Conservation (phyloP, 1,140 invertebrate genomes). For the Pachyrhynchus sulphureomaculatus region DNA sequence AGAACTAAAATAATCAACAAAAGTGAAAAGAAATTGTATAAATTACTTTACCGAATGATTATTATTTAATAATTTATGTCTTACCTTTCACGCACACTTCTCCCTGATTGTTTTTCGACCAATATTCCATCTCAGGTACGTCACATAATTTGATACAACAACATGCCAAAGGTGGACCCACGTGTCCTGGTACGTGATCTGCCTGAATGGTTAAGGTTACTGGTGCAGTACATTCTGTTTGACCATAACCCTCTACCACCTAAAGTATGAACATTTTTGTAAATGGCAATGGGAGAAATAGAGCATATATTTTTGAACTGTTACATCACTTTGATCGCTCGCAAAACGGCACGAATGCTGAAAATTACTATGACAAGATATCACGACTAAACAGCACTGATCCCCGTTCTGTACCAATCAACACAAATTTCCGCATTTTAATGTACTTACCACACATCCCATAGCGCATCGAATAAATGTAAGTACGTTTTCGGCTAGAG, state of each 20-base stretch:
- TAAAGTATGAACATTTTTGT: slow-evolving; percentile 51
- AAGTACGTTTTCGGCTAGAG: slow-evolving; percentile 88
- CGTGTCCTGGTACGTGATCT: slow-evolving; percentile 86
- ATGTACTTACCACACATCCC: slow-evolving; percentile 84
- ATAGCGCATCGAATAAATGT: slow-evolving; percentile 92
- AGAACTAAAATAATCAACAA: too few species aligned
- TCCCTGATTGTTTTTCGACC: slow-evolving; percentile 79
- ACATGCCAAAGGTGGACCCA: slow-evolving; percentile 91
- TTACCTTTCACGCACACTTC: slow-evolving; percentile 86
- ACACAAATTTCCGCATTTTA: too few species aligned
- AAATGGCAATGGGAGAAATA: too few species aligned
- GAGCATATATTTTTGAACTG: too few species aligned
- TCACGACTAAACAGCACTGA: too few species aligned
- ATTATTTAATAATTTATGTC: too few species aligned
- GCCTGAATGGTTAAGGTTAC: slow-evolving; percentile 90
- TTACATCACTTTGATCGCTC: too few species aligned
- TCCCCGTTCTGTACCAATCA: too few species aligned
- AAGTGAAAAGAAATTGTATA: too few species aligned
- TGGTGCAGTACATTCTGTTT: slow-evolving; percentile 95
- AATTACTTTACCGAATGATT: too few species aligned
- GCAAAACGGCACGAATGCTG: too few species aligned
- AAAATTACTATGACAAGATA: too few species aligned
- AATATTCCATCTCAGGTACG: slow-evolving; percentile 98
- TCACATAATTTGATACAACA: slow-evolving; percentile 92
- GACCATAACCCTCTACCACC: slow-evolving; percentile 94